Conservation (phyloP, 2,797 vertebrate species). For the Meda fulgida region DNA sequence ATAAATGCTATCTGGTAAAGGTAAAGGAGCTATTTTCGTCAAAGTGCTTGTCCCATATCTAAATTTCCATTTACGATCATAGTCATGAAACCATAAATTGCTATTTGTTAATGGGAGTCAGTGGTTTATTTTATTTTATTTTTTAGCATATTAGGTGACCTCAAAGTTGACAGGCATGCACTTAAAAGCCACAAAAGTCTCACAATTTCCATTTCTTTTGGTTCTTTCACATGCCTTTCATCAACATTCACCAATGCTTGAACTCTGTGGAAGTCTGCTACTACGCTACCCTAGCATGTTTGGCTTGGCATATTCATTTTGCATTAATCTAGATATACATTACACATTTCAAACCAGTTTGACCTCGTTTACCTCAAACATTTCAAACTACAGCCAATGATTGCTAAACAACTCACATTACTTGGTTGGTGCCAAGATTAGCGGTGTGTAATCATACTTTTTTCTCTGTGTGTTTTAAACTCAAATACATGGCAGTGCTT, state of each 20-base stretch:
- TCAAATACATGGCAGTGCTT: background rate
- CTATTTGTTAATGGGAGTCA: background rate
- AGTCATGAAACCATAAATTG: background rate
- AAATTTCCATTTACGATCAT: background rate
- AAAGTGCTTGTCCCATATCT: background rate
- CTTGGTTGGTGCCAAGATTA: background rate
- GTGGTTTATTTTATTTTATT: background rate
- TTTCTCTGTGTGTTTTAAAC: background rate
- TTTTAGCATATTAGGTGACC: background rate
- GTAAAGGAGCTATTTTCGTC: conserved; percentile 20
- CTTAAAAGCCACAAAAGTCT: background rate
- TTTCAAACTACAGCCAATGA: background rate
- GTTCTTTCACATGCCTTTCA: background rate
- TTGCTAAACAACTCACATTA: background rate
- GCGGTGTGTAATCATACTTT: background rate
- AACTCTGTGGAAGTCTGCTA: background rate
- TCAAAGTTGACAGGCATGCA: background rate
- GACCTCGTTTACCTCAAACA: background rate
- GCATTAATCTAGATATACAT: no score
- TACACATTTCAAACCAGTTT: background rate
- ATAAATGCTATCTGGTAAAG: conserved; percentile 44
- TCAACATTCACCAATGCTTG: background rate
- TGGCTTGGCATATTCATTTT: background rate
- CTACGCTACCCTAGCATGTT: background rate
- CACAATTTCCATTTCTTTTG: background rate